Evolutionary conservation across 2,797 vertebrate genomes (phyloP), one percentile per base, ranked within the genome.

Genomic region (Linurgus olivaceus): DNA sequence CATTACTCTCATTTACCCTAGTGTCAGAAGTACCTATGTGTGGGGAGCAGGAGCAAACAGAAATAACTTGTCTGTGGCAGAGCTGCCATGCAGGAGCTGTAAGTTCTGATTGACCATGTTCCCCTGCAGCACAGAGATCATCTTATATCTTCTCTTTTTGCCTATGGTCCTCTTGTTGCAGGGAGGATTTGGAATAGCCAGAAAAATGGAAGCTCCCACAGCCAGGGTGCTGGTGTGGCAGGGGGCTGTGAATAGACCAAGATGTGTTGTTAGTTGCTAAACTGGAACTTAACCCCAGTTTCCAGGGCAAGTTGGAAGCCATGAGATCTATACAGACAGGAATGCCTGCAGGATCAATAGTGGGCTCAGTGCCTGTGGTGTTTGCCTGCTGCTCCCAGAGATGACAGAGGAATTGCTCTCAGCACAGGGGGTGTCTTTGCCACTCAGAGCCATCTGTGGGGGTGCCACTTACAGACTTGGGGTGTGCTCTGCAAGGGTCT

Each of bases 361-460:
- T 29, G 50, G 50, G 50, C 28, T 51, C 50, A 29, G 28, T 51
- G 50, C 17, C 50, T 51, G 67, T 40, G 59, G 42, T 59, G 65
- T 48, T 58, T 91, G 73, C 74, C 59, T 67, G 28, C 44, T 88
- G 86, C 70, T 88, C 25, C 7, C 1, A 1, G 6, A 4, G 63
- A 17, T 50, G 66, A 33, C 42, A 21, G 50, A 6, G 57, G 50
- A 38, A 52, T 62, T 74, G 24, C 2, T 11, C 15, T n/a, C 19
- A 54, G 51, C 52, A 21, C 52, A n/a, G 52, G 31, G 13, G 52
- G 52, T n/a, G 19, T 54, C 9, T 54, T 21, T 77, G 63, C 17
- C 38, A 12, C 24, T 18, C 1, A 3, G 25, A 14, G 31, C 29
- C 18, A 28, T 1, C 1, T 4, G 42, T 1, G 0, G 17, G 47